Base-by-base conservation (phyloP, 2,113 vertebrate genomes). In the Lanius collurio region DNA sequence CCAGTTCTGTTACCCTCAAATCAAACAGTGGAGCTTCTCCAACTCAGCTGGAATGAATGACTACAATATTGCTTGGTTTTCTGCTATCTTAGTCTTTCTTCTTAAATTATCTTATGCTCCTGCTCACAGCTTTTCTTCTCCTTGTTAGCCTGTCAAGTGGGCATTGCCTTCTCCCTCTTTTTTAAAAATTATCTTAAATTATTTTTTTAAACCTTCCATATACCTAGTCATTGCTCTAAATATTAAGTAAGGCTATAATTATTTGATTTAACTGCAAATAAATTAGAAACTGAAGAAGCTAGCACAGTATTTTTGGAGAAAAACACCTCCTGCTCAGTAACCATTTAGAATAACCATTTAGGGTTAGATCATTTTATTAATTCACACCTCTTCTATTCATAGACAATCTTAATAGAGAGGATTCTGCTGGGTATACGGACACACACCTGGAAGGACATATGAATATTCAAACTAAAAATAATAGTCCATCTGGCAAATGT, bases 381-480 rank as follows among this genome's bases (percentile, higher is more conserved):
- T 85, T 68, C 27, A 39, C 22, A 68, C 2, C 10, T 63, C 59
- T 84, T 75, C 60, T 73, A 87, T 76, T 89, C 47, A 41, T 17
- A 73, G 47, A 75, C 10, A 87, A 41, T 11, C 26, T 75, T 63
- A 41, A 47, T 50, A 65, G 15, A 65, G 6, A 47, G 62, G 44
- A 88, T 88, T 80, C 53, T 88, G 31, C 30, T 84, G 41, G 11
- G 41, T 44, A 68, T 47, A 71, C 0, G 9, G 47, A 67, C 31
- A 63, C 28, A 77, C 16, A 93, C 37, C 57, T 64, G 78, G 44
- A 93, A 85, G 82, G 44, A 82, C 44, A 69, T 42, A 52, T 2
- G n/a, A 85, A 93, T 68, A 90, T 44, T 76, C 47, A 68, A 70
- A 75, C 52, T 79, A 89, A 94, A 94, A 96, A 78, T 44, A 89